A percentile compares a stretch with the other conserved stretches of the same genome.
Conservation (phyloP, 1,140 invertebrate genomes). For the Aphis gossypii region DNA sequence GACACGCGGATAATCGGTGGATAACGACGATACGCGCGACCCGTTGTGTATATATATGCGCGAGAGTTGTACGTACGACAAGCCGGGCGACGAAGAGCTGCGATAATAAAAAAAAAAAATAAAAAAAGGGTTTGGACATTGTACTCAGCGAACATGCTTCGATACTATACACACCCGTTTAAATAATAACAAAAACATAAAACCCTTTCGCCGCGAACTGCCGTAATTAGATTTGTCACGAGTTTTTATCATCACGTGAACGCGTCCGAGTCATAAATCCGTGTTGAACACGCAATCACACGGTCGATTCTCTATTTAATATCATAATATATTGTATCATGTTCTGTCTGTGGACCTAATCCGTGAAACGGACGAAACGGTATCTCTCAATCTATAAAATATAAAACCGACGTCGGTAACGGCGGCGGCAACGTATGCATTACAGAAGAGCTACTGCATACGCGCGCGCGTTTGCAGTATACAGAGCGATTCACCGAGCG, state of each 20-base stretch:
- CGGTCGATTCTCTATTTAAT: neutral
- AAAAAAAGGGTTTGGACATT: constrained; percentile 46
- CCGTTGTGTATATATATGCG: neutral
- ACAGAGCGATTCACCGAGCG: too few species aligned
- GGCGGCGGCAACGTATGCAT: neutral
- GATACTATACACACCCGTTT: neutral
- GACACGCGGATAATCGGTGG: constrained; percentile 43
- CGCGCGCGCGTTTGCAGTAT: neutral
- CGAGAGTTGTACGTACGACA: neutral
- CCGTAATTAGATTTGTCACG: constrained; percentile 50
- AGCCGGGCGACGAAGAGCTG: neutral
- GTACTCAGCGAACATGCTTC: neutral
- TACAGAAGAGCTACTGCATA: neutral
- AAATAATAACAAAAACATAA: constrained; percentile 24
- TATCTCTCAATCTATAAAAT: constrained; percentile 38
- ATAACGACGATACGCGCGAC: constrained; percentile 1
- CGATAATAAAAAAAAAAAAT: neutral
- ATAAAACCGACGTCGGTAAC: neutral
- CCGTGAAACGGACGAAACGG: constrained; percentile 44
- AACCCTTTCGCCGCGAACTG: constrained; percentile 30
- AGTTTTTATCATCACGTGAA: constrained; percentile 49
- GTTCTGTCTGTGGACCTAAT: neutral
- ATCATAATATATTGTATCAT: neutral
- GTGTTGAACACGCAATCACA: constrained; percentile 46
- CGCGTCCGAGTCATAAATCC: constrained; percentile 51